Conservation (phyloP, 2,888 invertebrate genomes). For the Drosophila nigricruria region DNA sequence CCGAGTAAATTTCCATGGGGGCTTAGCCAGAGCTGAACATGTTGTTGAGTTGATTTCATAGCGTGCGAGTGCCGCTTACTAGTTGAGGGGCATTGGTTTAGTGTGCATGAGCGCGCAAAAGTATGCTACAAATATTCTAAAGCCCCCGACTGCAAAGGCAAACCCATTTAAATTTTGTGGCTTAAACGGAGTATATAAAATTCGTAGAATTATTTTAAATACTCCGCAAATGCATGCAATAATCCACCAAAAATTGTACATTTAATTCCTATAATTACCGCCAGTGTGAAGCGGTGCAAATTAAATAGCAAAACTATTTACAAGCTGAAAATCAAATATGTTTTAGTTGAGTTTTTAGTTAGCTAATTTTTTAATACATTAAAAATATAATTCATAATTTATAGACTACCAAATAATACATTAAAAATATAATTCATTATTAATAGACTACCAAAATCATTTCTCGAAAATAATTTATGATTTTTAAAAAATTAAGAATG, state of each 20-base stretch:
- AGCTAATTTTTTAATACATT: too few species aligned
- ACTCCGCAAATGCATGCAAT: conserved; percentile 3
- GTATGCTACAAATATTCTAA: conserved; percentile 48
- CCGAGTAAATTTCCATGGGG: conserved; percentile 75
- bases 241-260: conserved; percentile 3
- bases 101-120: conserved; percentile 53
- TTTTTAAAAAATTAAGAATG: too few species aligned
- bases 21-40: conserved; percentile 54
- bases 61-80: conserved; percentile 55
- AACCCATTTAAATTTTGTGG: conserved; percentile 45
- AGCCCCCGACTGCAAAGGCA: conserved; percentile 32
- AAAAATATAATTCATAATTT: too few species aligned
- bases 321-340: neutral
- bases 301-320: conserved; percentile 1
- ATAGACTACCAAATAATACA: too few species aligned
- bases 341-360: neutral
- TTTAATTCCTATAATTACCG: neutral
- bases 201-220: conserved; percentile 20
- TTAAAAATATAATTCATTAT: neutral
- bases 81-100: conserved; percentile 55
- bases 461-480: too few species aligned
- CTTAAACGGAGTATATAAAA: conserved; percentile 25
- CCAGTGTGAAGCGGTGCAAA: neutral
- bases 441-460: too few species aligned
- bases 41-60: conserved; percentile 68